A percentile compares a stretch with the other conserved stretches of the same genome.
Evolutionary conservation across 2,797 vertebrate genomes (phyloP).

Genomic region (Chrosomus eos): DNA sequence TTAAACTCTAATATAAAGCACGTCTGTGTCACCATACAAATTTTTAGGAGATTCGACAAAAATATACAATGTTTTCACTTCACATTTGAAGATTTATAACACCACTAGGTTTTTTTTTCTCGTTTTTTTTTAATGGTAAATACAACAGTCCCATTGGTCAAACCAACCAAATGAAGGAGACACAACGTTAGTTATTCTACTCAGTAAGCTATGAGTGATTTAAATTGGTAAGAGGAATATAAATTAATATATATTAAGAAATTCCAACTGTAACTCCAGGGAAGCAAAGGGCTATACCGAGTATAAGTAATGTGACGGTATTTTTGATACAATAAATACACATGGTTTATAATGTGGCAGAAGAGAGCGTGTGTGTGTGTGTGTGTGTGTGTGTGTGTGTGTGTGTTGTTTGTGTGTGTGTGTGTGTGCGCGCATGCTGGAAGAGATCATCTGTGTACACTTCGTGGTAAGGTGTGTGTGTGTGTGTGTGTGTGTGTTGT

Average conservation of each 20-base stretch:
- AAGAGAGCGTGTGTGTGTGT: slow-evolving; percentile 31
- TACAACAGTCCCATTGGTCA: slow-evolving; percentile 85
- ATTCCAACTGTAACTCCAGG: slow-evolving; percentile 89
- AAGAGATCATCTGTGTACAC: slow-evolving; percentile 35
- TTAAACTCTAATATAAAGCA: slow-evolving; percentile 85
- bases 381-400: slow-evolving; percentile 21
- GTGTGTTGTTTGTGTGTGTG: slow-evolving; percentile 35
- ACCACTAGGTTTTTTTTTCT: slow-evolving; percentile 76
- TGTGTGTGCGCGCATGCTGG: slow-evolving; percentile 46
- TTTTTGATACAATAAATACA: slow-evolving; percentile 99
- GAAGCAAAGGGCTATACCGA: slow-evolving; percentile 81
- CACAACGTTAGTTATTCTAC: slow-evolving; percentile 93
- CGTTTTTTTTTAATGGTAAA: slow-evolving; percentile 72
- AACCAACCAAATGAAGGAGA: slow-evolving; percentile 85
- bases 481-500: slow-evolving; percentile 57
- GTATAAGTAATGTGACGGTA: slow-evolving; percentile 91
- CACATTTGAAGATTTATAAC: slow-evolving; percentile 86
- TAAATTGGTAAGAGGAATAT: slow-evolving; percentile 99
- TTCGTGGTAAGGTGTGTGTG: slow-evolving; percentile 49
- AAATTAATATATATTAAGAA: slow-evolving; percentile 99
- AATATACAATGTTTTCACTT: slow-evolving; percentile 86
- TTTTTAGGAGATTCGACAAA: slow-evolving; percentile 85
- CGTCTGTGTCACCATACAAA: slow-evolving; percentile 85
- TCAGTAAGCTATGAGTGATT: slow-evolving; percentile 88
- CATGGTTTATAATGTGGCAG: slow-evolving; percentile 45